phyloP scores from a whole-genome alignment of 2,888 invertebrate genomes.

The Brenthis hecate region DNA sequence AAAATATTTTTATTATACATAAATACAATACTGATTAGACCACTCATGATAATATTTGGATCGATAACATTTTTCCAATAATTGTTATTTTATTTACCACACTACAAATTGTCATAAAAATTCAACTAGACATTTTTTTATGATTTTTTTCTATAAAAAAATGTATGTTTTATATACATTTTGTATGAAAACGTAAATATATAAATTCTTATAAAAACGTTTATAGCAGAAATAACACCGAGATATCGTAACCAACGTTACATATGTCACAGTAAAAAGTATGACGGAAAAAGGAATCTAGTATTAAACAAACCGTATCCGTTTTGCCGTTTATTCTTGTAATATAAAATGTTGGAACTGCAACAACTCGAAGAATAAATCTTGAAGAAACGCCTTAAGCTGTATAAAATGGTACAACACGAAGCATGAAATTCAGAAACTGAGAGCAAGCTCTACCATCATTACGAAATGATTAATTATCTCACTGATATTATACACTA shows the following conservation, averaged over 20 bases:
- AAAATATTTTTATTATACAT: no score
- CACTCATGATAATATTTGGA: no score
- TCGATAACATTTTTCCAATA: no score
- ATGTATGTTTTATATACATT: no score
- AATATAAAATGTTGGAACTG: constrained; percentile 10
- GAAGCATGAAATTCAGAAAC: constrained; percentile 26
- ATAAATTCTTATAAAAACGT: not conserved
- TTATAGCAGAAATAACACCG: not conserved
- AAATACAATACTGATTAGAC: no score
- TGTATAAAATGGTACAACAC: constrained; percentile 27
- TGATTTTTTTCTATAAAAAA: no score
- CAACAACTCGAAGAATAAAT: constrained; percentile 27
- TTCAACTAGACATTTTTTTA: no score
- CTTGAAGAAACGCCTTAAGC: constrained; percentile 32
- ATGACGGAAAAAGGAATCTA: constrained; percentile 4
- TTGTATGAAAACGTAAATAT: no score
- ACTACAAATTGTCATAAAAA: no score
- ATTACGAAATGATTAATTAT: constrained; percentile 37
- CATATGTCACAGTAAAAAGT: constrained; percentile 20
- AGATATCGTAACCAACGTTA: constrained; percentile 9
- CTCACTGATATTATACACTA: not conserved
- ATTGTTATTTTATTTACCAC: no score
- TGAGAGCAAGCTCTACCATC: constrained; percentile 35
- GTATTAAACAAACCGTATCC: constrained; percentile 17
- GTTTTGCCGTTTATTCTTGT: constrained; percentile 9